Percentiles rank a stretch among this genome's conserved stretches.
Conservation (phyloP, 2,113 vertebrate genomes). For the Megaleporinus macrocephalus region DNA sequence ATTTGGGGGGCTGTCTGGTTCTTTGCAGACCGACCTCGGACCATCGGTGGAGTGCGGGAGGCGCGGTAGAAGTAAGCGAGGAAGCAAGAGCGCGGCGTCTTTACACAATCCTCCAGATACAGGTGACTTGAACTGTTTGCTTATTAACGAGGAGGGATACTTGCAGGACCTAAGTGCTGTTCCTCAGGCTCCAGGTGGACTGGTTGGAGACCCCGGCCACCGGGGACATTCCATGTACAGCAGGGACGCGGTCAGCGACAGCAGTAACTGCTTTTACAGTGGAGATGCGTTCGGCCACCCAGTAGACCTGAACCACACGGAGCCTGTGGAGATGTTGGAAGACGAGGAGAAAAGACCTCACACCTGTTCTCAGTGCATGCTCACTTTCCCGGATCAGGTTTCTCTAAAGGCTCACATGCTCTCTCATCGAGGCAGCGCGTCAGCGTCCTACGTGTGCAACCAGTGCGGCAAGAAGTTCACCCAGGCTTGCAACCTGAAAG, state of each 20-base stretch:
- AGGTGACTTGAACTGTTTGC: slow-evolving; percentile 70
- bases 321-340: slow-evolving; percentile 56
- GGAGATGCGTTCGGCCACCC: slow-evolving; percentile 53
- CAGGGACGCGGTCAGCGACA: slow-evolving; percentile 45
- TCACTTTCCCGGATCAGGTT: slow-evolving; percentile 62
- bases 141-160: slow-evolving; percentile 80
- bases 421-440: slow-evolving; percentile 61
- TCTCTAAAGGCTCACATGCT: slow-evolving; percentile 69
- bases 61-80: slow-evolving; percentile 52
- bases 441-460: slow-evolving; percentile 65
- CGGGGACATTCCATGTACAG: slow-evolving; percentile 53
- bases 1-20: slow-evolving; percentile 57
- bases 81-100: slow-evolving; percentile 26
- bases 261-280: slow-evolving; percentile 56
- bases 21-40: slow-evolving; percentile 61
- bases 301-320: slow-evolving; percentile 54
- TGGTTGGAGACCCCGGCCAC: slow-evolving; percentile 56
- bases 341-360: slow-evolving; percentile 59
- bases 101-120: slow-evolving; percentile 56
- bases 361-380: slow-evolving; percentile 64
- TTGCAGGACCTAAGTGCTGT: slow-evolving; percentile 69
- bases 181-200: slow-evolving; percentile 53
- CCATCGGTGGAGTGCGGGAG: slow-evolving; percentile 54
- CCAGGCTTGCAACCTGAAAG: slow-evolving; percentile 77
- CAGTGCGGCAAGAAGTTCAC: slow-evolving; percentile 76